Evolutionary conservation across 2,888 invertebrate species (phyloP).

Genomic region (Melolontha melolontha): DNA sequence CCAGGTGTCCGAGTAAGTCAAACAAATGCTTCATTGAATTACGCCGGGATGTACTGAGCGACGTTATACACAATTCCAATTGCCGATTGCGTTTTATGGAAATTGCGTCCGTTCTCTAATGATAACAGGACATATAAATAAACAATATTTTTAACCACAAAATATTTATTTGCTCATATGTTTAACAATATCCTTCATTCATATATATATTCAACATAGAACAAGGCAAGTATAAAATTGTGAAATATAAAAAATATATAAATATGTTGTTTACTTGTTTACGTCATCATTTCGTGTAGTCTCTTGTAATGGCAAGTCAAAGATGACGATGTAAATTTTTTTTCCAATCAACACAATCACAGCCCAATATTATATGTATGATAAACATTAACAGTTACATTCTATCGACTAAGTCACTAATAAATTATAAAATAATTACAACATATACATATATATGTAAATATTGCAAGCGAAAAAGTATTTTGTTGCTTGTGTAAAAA

Average conservation of each 20-base stretch:
- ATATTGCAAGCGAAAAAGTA: not conserved
- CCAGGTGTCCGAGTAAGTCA: too few relatives aligned
- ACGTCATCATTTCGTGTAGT: slow-evolving; percentile 30
- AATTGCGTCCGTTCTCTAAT: too few relatives aligned
- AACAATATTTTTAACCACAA: not conserved
- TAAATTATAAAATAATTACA: slow-evolving; percentile 31
- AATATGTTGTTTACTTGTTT: slow-evolving; percentile 42
- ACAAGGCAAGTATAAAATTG: slow-evolving; percentile 45
- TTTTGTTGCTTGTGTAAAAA: not conserved
- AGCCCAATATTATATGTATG: slow-evolving; percentile 36
- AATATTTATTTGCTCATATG: slow-evolving; percentile 23
- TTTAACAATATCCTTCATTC: slow-evolving; percentile 15
- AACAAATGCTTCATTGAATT: too few relatives aligned
- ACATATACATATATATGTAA: slow-evolving; percentile 11
- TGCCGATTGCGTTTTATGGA: too few relatives aligned
- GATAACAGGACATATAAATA: too few relatives aligned
- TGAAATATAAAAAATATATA: slow-evolving; percentile 42
- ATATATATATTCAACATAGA: slow-evolving; percentile 11
- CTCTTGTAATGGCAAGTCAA: slow-evolving; percentile 41
- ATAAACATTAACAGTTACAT: slow-evolving; percentile 15
- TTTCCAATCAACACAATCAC: slow-evolving; percentile 42
- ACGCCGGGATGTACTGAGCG: too few relatives aligned
- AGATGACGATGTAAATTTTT: slow-evolving; percentile 30
- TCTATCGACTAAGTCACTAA: slow-evolving; percentile 20
- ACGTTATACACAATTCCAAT: too few relatives aligned